These are phyloP conservation scores for Cinclus mexicanus DNA, from an alignment of 2,113 vertebrate genomes.

Conservation along the genomic window DNA sequence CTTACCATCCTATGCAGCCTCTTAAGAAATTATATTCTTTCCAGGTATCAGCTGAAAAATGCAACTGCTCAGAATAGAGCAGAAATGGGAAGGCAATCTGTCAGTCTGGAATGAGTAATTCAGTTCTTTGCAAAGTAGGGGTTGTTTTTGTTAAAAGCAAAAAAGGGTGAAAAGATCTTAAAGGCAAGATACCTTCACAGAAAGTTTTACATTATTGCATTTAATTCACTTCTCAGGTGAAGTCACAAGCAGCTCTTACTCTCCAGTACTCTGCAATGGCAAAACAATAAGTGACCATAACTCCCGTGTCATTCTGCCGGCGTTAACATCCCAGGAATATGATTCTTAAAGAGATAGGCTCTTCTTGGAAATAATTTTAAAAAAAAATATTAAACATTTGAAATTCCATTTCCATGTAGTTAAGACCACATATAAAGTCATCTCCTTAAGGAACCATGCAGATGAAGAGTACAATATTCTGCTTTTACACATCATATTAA, in stretches of 20 bases:
- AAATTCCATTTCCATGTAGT: neutral
- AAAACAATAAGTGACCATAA: neutral
- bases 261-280: neutral
- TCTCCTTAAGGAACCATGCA: neutral
- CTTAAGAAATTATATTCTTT: conserved; percentile 19
- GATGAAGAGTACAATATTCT: neutral
- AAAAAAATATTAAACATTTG: neutral
- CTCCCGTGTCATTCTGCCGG: neutral
- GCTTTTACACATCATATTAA: neutral
- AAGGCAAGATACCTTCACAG: neutral
- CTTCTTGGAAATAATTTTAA: neutral
- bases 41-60: conserved; percentile 50
- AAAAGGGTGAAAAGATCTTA: neutral
- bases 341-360: neutral
- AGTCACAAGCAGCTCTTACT: neutral
- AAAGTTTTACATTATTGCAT: neutral
- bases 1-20: conserved; percentile 13
- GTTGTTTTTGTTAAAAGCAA: conserved; percentile 2
- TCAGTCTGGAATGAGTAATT: conserved; percentile 37
- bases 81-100: conserved; percentile 33
- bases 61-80: conserved; percentile 38
- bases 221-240: neutral
- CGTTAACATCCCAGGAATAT: neutral
- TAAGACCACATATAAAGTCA: neutral
- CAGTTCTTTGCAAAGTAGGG: neutral